Percentiles rank a stretch among this genome's conserved stretches.
Conservation (phyloP, 2,113 vertebrate genomes). For the Elaphurus davidianus region DNA sequence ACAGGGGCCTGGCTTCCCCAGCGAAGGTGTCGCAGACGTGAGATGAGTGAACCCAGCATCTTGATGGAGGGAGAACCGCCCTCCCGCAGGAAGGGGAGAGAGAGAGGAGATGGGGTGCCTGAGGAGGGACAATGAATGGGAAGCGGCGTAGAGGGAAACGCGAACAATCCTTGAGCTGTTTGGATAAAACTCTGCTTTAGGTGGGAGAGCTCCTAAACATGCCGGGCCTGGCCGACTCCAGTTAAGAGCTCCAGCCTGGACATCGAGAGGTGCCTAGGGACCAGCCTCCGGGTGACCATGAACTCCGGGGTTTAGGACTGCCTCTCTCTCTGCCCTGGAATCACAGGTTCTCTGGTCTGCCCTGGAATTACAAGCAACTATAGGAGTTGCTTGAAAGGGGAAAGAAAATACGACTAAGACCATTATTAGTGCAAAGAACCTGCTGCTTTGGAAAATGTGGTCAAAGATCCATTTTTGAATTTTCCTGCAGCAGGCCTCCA, state of each 20-base stretch:
- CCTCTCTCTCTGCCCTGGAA: neutral
- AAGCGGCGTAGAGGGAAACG: rapidly evolving
- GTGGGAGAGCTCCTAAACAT: neutral
- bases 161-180: neutral
- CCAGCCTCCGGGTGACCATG: rapidly evolving
- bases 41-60: neutral
- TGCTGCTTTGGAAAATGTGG: neutral
- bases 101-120: rapidly evolving
- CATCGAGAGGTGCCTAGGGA: neutral
- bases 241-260: neutral
- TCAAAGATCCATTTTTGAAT: neutral
- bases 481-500: neutral
- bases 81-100: rapidly evolving
- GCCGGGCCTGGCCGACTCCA: rapidly evolving
- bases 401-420: neutral
- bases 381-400: neutral
- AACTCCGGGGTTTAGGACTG: neutral
- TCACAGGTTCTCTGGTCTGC: too few relatives aligned
- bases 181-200: neutral
- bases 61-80: neutral
- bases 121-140: neutral
- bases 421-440: neutral
- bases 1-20: neutral
- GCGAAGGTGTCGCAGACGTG: rapidly evolving
- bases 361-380: neutral